Evolutionary conservation across 2,113 vertebrate genomes (phyloP).

Genomic region (Passer domesticus): DNA sequence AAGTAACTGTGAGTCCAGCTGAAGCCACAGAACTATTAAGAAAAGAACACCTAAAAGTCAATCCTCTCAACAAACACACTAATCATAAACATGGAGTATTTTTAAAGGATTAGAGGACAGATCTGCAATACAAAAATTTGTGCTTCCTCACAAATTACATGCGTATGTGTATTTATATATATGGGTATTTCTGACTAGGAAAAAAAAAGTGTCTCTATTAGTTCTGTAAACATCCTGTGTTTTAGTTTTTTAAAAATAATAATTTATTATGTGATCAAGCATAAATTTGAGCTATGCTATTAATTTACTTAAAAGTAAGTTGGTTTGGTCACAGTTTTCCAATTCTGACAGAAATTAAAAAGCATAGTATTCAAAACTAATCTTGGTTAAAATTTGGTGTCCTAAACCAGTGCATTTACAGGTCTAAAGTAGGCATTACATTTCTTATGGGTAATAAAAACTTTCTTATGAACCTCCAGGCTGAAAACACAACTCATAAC

Average conservation of each 20-base stretch:
- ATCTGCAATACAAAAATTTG: background rate
- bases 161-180: background rate
- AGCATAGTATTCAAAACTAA: background rate
- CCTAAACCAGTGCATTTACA: background rate
- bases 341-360: background rate
- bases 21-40: background rate
- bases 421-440: background rate
- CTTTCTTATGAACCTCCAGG: constrained; percentile 17
- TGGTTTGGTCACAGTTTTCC: background rate
- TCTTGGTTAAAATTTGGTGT: background rate
- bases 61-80: background rate
- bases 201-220: background rate
- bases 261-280: background rate
- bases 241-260: background rate
- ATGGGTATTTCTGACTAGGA: background rate
- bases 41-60: background rate
- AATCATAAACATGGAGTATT: background rate
- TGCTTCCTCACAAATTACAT: background rate
- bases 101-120: background rate
- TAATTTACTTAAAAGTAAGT: background rate
- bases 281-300: background rate
- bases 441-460: background rate
- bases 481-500: background rate
- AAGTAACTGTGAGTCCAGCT: background rate
- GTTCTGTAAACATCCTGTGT: background rate